These are phyloP conservation scores for Drosophila setosimentum DNA, from an alignment of 2,888 invertebrate species.

Conservation along the genomic window DNA sequence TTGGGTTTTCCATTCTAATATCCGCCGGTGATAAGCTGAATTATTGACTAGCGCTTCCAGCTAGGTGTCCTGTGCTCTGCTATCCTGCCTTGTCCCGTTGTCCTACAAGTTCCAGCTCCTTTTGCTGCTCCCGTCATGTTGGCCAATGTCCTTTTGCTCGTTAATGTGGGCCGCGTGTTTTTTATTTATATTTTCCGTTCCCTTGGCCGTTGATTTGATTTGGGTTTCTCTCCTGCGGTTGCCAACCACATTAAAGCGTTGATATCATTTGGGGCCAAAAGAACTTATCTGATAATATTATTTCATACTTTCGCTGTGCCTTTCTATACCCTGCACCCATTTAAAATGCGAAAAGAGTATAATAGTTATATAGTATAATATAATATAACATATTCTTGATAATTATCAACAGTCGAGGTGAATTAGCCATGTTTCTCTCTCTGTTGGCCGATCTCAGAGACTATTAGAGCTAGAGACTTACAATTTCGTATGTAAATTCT, in stretches of 20 bases:
- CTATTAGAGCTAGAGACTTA: background rate
- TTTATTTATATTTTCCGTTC: slow-evolving; percentile 40
- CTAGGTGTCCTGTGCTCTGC: slow-evolving; percentile 30
- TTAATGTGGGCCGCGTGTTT: slow-evolving; percentile 50
- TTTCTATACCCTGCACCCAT: background rate
- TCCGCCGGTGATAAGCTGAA: slow-evolving; percentile 85
- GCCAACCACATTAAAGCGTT: slow-evolving; percentile 58
- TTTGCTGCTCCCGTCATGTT: slow-evolving; percentile 23
- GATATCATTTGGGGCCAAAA: slow-evolving; percentile 51
- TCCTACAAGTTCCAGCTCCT: slow-evolving; percentile 13
- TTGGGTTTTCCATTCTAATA: slow-evolving; percentile 81
- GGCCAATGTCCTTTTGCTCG: slow-evolving; percentile 50
- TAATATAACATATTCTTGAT: background rate
- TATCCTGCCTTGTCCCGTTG: slow-evolving; percentile 42
- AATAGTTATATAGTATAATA: background rate
- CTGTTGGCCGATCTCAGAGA: background rate
- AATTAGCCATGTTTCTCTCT: no score
- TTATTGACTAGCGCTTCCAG: slow-evolving; percentile 74
- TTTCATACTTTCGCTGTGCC: slow-evolving; percentile 16
- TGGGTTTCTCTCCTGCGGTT: slow-evolving; percentile 33
- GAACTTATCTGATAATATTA: slow-evolving; percentile 71
- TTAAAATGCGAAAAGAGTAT: background rate
- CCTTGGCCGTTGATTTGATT: slow-evolving; percentile 68
- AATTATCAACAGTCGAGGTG: background rate
- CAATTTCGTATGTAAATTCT: background rate